phyloP scores from a whole-genome alignment of 2,113 vertebrate species.

The Pteropus alecto region DNA sequence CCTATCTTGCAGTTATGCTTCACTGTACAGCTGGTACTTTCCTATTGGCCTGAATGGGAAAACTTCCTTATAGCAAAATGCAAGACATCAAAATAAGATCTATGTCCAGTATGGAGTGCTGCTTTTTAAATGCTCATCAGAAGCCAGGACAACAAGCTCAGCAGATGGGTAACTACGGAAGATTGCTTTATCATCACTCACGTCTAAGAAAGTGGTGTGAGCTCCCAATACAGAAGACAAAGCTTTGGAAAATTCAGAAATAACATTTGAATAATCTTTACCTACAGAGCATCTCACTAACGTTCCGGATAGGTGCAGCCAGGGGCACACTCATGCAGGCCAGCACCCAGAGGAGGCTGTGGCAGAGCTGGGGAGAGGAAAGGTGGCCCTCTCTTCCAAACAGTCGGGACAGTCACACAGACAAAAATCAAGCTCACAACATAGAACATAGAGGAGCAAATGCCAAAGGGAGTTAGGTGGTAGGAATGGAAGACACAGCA shows the following conservation, averaged over 20 bases:
- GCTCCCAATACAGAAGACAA: not conserved
- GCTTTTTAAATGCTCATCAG: slow-evolving; percentile 27
- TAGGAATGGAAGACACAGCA: slow-evolving; percentile 24
- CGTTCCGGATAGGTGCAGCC: not conserved
- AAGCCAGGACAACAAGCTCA: not conserved
- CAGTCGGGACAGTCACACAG: not conserved
- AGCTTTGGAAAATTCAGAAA: slow-evolving; percentile 34
- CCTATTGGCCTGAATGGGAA: not conserved
- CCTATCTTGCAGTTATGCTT: not conserved
- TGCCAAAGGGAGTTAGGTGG: not conserved
- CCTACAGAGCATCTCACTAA: not conserved
- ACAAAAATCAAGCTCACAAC: not conserved
- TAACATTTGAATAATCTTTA: not conserved
- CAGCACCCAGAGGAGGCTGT: not conserved
- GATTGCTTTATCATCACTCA: not conserved
- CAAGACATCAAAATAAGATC: not conserved
- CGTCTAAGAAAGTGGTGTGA: not conserved
- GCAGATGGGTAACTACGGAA: not conserved
- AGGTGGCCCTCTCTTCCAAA: not conserved
- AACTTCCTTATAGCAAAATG: slow-evolving; percentile 23
- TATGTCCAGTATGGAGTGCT: not conserved
- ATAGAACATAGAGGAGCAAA: not conserved
- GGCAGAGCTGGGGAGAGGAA: not conserved
- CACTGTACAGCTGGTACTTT: not conserved
- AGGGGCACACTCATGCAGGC: slow-evolving; percentile 41